Percentiles rank a stretch among this genome's conserved stretches.
Evolutionary conservation across 2,113 vertebrate genomes (phyloP).

Genomic region (Dicaeum eximium): DNA sequence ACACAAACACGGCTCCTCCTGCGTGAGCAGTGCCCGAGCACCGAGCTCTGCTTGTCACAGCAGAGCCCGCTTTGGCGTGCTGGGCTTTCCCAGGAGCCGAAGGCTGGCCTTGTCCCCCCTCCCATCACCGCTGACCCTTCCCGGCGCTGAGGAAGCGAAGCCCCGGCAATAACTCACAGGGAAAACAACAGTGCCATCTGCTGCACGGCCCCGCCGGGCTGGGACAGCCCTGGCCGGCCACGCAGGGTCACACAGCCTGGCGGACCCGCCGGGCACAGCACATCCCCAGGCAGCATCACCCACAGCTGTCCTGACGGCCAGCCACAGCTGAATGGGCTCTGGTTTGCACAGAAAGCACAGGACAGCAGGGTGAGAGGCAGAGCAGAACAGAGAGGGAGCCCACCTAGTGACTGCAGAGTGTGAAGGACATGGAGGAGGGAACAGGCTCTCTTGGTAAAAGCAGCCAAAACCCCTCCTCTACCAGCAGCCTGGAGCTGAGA

Average conservation of each 20-base stretch:
- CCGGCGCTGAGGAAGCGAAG: rapidly evolving
- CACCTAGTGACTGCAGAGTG: not conserved
- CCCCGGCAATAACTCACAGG: not conserved
- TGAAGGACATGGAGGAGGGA: not conserved
- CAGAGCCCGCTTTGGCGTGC: rapidly evolving
- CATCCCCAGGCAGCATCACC: not conserved
- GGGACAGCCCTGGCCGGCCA: not conserved
- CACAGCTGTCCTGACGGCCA: not conserved
- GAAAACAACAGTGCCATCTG: constrained; percentile 58
- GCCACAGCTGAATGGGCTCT: not conserved
- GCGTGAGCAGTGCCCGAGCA: not conserved
- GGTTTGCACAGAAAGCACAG: not conserved
- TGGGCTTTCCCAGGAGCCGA: not conserved
- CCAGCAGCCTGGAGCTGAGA: not conserved
- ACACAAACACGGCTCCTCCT: not conserved
- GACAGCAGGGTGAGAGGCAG: not conserved
- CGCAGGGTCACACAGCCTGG: not conserved
- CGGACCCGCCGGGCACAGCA: rapidly evolving
- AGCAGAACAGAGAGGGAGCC: not conserved
- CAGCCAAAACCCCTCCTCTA: not conserved
- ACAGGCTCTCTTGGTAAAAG: not conserved
- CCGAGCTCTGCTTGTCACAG: not conserved
- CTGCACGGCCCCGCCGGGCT: not conserved
- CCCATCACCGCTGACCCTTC: not conserved
- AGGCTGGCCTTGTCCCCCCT: not conserved